Evolutionary conservation across 2,113 vertebrate genomes (phyloP), one percentile per base, ranked within the genome.

Genomic region (Syrrhaptes paradoxus): DNA sequence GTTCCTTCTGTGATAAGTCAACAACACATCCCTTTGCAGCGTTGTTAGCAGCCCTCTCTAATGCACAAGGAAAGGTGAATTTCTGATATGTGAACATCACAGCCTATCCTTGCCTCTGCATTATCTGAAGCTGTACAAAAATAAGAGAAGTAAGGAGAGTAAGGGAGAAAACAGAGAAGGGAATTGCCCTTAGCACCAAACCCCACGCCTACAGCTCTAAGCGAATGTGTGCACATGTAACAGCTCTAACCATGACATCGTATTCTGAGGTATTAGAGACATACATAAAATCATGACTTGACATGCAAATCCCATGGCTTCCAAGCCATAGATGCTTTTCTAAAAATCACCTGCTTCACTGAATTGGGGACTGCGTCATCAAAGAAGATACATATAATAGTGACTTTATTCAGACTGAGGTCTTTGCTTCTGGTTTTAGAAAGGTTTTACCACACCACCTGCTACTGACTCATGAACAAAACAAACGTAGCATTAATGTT

Each of bases 1-100:
- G 46, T 26, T 71, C 63, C 46, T 38, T 36, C 59, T 0, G 0
- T 7, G 3, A 1, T 9, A 38, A 5, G 0, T 36, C 73, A 89
- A 59, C 41, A 61, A 11, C 36, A n/a, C 21, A n/a, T 54, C 32
- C 46, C 62, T 70, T 24, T 14, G 29, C 57, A 38, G 25, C 6
- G 46, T 14, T 62, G 13, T 71, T 66, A 51, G 14, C 11, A 88
- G 54, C 6, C 9, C 32, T 41, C 66, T 72, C 29, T 14, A 46
- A n/a, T 3, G 17, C 52, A 68, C n/a, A 55, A 2, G 1, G 10
- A 61, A 79, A 85, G 20, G 71, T 17, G 54, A 43, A 41, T 48
- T 85, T 75, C 61, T 32, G 7, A 32, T 24, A 4, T 0, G 18
- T 3, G 4, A 58, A 12, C 17, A 25, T 10, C 73, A 46, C 0